Conservation (phyloP, 2,113 vertebrate species). For the Centropus bengalensis region DNA sequence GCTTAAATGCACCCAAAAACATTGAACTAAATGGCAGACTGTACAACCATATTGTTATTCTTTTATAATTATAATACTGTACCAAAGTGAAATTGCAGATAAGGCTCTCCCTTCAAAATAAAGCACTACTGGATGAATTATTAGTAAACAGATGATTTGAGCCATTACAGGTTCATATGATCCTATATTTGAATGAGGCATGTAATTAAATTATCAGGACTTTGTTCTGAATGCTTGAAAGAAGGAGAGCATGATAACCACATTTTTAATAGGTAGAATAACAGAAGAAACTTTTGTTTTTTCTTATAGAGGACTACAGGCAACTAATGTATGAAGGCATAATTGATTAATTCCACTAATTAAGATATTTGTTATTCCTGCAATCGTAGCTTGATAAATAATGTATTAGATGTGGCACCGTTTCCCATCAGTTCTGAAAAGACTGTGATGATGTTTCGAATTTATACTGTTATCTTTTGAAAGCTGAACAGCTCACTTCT, state of each 20-base stretch:
- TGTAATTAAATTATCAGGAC: slow-evolving; percentile 70
- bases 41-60: slow-evolving; percentile 69
- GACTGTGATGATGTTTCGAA: not conserved
- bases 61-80: slow-evolving; percentile 68
- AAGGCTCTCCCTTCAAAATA: slow-evolving; percentile 62
- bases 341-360: slow-evolving; percentile 65
- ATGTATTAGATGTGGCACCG: slow-evolving; percentile 22
- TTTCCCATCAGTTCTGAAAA: slow-evolving; percentile 42
- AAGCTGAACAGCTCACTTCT: not conserved
- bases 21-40: slow-evolving; percentile 58
- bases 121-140: slow-evolving; percentile 57
- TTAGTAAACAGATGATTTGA: slow-evolving; percentile 71
- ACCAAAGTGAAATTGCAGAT: slow-evolving; percentile 69
- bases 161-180: slow-evolving; percentile 65
- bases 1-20: slow-evolving; percentile 71
- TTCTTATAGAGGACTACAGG: slow-evolving; percentile 10
- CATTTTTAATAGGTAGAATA: slow-evolving; percentile 56
- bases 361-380: slow-evolving; percentile 68
- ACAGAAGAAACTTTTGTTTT: slow-evolving; percentile 45
- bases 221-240: slow-evolving; percentile 67
- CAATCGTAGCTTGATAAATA: slow-evolving; percentile 56
- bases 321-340: slow-evolving; percentile 52
- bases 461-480: slow-evolving; percentile 9
- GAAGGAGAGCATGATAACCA: slow-evolving; percentile 45
- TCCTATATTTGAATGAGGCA: slow-evolving; percentile 59